These are phyloP conservation scores for Drosophila pachea DNA, from an alignment of 1,140 invertebrate species.

Conservation along the genomic window DNA sequence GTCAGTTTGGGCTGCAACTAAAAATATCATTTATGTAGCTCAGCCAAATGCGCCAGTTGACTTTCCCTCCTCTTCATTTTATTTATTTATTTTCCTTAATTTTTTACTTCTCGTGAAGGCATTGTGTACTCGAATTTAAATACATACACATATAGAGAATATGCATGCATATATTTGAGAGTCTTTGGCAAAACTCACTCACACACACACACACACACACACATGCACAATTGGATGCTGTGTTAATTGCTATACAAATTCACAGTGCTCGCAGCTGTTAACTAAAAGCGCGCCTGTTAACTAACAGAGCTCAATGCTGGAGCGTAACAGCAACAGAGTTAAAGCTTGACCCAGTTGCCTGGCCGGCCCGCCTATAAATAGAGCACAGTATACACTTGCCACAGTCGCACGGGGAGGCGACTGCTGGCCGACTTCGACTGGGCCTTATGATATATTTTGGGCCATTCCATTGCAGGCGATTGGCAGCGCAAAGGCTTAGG, in stretches of 20 bases:
- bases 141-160: slow-evolving; percentile 9
- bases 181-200: background rate
- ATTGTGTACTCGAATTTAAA: slow-evolving; percentile 37
- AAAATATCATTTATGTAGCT: slow-evolving; percentile 74
- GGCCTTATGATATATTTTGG: slow-evolving; percentile 31
- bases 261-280: slow-evolving; percentile 19
- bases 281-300: slow-evolving; percentile 11
- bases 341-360: slow-evolving; percentile 61
- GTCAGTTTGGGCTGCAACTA: slow-evolving; percentile 73
- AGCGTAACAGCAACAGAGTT: slow-evolving; percentile 19
- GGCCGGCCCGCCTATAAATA: slow-evolving; percentile 56
- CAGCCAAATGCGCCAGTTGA: slow-evolving; percentile 65
- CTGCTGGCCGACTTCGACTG: slow-evolving; percentile 18
- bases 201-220: slow-evolving; percentile 1
- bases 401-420: background rate
- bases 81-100: slow-evolving; percentile 19
- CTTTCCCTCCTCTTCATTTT: slow-evolving; percentile 53
- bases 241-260: slow-evolving; percentile 45
- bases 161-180: slow-evolving; percentile 25
- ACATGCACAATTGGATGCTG: slow-evolving; percentile 43
- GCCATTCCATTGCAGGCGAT: slow-evolving; percentile 17
- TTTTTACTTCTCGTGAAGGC: slow-evolving; percentile 25
- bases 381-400: slow-evolving; percentile 37
- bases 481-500: slow-evolving; percentile 19
- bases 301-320: slow-evolving; percentile 24